Base-by-base conservation (phyloP, 2,888 invertebrate genomes). In the Drosophila kanekoi region DNA sequence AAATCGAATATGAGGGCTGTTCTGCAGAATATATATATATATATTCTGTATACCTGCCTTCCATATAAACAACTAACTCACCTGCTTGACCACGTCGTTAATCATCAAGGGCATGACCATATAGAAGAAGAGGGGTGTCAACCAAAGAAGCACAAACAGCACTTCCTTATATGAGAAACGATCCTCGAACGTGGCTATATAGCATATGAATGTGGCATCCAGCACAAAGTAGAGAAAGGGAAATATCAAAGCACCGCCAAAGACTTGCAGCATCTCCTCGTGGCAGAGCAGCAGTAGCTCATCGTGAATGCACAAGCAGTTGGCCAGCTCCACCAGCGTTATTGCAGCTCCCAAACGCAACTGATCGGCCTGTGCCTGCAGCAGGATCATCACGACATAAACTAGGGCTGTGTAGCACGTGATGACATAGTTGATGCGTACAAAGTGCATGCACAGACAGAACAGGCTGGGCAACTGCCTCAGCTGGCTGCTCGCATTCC, bases 41-140 rank as follows among this genome's bases (percentile, higher is more conserved):
- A n/a, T n/a, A 18, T 28, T 23, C 6, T 32, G 6, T 8, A 23
- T 23, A 1, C 8, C 28, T 28, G 8, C 28, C 8, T 28, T 28
- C 8, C 8, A 0, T 28, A 28, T 28, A 28, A 28, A 28, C 28
- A 28, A 8, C 8, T 10, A 20, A 43, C 77, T 74, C 40, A 72
- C 77, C 77, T 74, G 72, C 3, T 45, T 43, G 16, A 20, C 23
- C n/a, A 77, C 16, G 28, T 62, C 40, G 43, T 77, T 74, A 4
- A 51, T 41, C 1, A 35, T 41, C 16, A 77, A 10, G n/a, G 66
- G 65, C 49, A 74, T 44, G 3, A 8, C 14, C 77, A 77, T 65
- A 37, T 65, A 72, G 6, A 65, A 13, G 20, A 41, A 40, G 2
- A 47, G n/a, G 3, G 65, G 73, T 2, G 4, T 1, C 20, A 74